phyloP scores from a whole-genome alignment of 2,113 vertebrate species.

The Hippoglossus stenolepis region DNA sequence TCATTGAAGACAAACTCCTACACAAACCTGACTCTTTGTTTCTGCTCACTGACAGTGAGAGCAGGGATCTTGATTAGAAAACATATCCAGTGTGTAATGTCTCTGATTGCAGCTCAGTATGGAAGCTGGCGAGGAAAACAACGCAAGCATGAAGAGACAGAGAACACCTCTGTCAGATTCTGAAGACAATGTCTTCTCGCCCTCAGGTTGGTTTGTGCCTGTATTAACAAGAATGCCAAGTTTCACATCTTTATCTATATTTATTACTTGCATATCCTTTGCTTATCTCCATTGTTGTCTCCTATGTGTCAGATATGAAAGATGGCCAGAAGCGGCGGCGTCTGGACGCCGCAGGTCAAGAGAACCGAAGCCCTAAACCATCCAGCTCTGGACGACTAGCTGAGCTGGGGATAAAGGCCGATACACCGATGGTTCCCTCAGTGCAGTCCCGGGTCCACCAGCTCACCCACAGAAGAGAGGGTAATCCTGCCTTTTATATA shows the following conservation, averaged over 20 bases:
- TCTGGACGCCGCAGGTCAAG: conserved; percentile 63
- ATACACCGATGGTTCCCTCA: conserved; percentile 76
- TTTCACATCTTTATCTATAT: background rate
- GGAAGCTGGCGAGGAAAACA: conserved; percentile 49
- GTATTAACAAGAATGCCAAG: background rate
- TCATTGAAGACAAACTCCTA: no score
- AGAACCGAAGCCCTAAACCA: conserved; percentile 68
- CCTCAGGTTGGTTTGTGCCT: conserved; percentile 61
- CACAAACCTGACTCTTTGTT: no score
- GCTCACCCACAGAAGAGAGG: conserved; percentile 71
- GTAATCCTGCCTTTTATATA: conserved; percentile 35
- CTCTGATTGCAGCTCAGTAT: conserved; percentile 39
- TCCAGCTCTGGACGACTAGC: conserved; percentile 15
- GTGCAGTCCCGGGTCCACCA: conserved; percentile 74
- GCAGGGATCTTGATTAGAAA: background rate
- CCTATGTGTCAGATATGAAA: conserved; percentile 43
- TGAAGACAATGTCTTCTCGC: conserved; percentile 64
- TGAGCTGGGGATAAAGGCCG: conserved; percentile 71
- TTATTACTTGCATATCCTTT: background rate
- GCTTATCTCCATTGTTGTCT: background rate
- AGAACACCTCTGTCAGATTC: conserved; percentile 76
- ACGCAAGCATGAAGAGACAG: conserved; percentile 67
- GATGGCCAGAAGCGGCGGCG: conserved; percentile 75
- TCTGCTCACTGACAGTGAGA: no score
- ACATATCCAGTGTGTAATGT: background rate